Base-by-base conservation (phyloP, 2,888 invertebrate species). In the Liodrosophila aerea region DNA sequence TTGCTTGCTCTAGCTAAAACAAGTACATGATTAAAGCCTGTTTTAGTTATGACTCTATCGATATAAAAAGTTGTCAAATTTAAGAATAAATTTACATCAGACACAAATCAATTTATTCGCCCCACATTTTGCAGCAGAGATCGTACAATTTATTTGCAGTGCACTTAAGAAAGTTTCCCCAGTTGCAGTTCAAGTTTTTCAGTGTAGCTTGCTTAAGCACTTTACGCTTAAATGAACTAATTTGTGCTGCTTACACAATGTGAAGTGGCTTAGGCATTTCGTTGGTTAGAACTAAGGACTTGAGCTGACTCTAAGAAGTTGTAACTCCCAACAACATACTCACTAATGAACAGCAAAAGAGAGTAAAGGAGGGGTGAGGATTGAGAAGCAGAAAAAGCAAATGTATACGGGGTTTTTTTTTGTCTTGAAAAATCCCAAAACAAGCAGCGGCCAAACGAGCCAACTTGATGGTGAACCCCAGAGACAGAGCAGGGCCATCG, bases 211-310 rank as follows among this genome's bases (percentile, higher is more conserved):
- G 53, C 73, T 60, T 68, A 61, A 80, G 76, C 68, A 60, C 73
- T 77, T 74, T 57, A 75, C 65, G 82, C 73, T 54, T 60, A 77
- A 81, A 60, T 70, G 65, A 66, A 66, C 81, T 75, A 70, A 81
- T 80, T 84, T 71, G 60, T 58, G 60, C 64, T 67, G 47, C 37
- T 51, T 67, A 60, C 66, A 40, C 40, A 52, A 56, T 29, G 22
- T 63, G 16, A 30, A 56, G 37, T 62, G 41, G 8, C 36, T 46
- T 7, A 31, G 43, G 30, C 58, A 61, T 49, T 64, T 71, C 13
- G n/a, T 18, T 12, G 31, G n/a, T 39, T n/a, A n/a, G n/a, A n/a
- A n/a, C n/a, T n/a, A n/a, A n/a, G 40, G 46, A 22, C 22, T 22
- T 22, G 22, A 22, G 22, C 36, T 51, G 49, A 61, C 64, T 73